Conservation (phyloP, 35 echinoderm and acorn worm genomes). For the Eucidaris tribuloides region DNA sequence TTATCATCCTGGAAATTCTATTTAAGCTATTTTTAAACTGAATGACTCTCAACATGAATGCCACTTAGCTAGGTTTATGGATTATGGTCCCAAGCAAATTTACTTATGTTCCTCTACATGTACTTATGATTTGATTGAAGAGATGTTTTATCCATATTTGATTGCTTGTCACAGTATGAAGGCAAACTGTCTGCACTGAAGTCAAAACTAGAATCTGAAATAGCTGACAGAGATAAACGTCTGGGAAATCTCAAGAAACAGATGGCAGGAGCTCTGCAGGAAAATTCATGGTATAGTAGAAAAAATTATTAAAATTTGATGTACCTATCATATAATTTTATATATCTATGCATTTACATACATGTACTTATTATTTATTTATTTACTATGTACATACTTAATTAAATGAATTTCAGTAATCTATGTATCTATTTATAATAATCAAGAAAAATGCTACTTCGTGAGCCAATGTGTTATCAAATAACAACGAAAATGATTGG, state of each 20-base stretch:
- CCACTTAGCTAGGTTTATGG: too few relatives aligned
- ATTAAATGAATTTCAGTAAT: too few relatives aligned
- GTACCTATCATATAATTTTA: neutral
- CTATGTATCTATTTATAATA: neutral
- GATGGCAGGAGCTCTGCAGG: conserved; percentile 27
- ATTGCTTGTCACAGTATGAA: neutral
- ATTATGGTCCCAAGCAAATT: too few relatives aligned
- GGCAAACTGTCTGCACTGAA: neutral
- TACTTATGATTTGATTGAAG: too few relatives aligned
- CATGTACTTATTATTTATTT: neutral
- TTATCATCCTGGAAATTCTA: too few relatives aligned
- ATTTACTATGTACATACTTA: too few relatives aligned
- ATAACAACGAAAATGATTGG: too few relatives aligned
- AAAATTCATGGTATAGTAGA: conserved; percentile 36
- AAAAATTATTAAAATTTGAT: too few relatives aligned
- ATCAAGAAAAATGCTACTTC: neutral
- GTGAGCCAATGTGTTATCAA: too few relatives aligned
- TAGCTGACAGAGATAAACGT: conserved; percentile 18
- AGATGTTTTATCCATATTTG: neutral
- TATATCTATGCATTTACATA: neutral
- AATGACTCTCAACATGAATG: too few relatives aligned
- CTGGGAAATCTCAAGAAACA: conserved; percentile 38
- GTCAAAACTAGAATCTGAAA: neutral
- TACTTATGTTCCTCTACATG: too few relatives aligned
- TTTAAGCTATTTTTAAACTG: too few relatives aligned